These are phyloP conservation scores for Microcebus jonahi DNA, from an alignment of 2,113 vertebrate species.

Conservation along the genomic window DNA sequence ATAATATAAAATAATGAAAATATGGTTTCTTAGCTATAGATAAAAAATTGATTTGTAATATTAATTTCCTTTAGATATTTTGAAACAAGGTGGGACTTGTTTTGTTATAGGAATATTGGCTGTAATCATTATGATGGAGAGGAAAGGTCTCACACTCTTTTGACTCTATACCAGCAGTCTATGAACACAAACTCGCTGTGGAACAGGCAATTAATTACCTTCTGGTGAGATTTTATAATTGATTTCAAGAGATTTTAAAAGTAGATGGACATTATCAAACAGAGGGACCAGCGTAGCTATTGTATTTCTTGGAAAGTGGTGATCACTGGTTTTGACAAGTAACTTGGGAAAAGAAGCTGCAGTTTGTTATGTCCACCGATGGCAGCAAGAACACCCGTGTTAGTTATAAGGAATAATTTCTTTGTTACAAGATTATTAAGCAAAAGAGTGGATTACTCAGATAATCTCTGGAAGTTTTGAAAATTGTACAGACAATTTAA, in stretches of 20 bases:
- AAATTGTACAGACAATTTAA: conserved; percentile 25
- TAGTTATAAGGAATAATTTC: neutral
- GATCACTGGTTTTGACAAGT: neutral
- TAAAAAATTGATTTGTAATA: neutral
- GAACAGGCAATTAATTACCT: neutral
- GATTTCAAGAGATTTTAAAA: conserved; percentile 9
- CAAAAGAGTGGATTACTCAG: neutral
- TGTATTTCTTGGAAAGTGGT: neutral
- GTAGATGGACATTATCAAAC: neutral
- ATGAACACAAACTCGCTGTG: neutral
- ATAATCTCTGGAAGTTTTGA: neutral
- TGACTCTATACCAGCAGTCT: neutral
- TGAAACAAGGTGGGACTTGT: neutral
- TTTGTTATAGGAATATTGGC: neutral
- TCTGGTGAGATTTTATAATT: neutral
- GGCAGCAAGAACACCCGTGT: neutral
- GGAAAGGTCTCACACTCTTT: neutral
- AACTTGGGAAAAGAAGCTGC: neutral
- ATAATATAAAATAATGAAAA: neutral
- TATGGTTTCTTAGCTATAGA: neutral
- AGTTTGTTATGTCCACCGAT: neutral
- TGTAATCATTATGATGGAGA: neutral
- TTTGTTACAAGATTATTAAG: neutral
- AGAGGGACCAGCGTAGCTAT: neutral
- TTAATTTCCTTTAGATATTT: neutral